A percentile compares a stretch with the other conserved stretches of the same genome.
Evolutionary conservation across 2,888 invertebrate genomes (phyloP).

Genomic region (Anticlea derivata): DNA sequence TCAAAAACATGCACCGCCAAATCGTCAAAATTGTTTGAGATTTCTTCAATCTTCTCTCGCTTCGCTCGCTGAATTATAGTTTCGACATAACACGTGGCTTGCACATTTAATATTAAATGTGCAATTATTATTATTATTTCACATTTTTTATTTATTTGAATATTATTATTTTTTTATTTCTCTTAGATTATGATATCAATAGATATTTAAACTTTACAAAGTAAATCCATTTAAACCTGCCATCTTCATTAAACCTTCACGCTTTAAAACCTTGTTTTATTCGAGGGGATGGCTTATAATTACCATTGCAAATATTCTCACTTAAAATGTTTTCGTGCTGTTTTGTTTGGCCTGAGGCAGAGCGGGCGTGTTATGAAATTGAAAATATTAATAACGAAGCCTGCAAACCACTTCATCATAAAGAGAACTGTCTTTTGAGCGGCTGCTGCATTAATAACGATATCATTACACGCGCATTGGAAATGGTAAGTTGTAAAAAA

Average conservation of each 20-base stretch:
- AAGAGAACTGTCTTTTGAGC: constrained; percentile 65
- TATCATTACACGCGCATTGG: too few relatives aligned
- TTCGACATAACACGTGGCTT: too few relatives aligned
- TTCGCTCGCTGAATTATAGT: too few relatives aligned
- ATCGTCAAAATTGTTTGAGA: too few relatives aligned
- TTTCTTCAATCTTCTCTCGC: too few relatives aligned
- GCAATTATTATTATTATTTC: too few relatives aligned
- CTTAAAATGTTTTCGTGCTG: constrained; percentile 50
- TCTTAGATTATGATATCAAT: too few relatives aligned
- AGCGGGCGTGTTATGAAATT: constrained; percentile 64
- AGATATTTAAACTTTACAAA: not conserved
- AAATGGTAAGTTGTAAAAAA: too few relatives aligned
- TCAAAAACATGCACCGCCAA: too few relatives aligned
- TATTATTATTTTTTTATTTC: too few relatives aligned
- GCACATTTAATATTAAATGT: too few relatives aligned
- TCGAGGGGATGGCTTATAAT: constrained; percentile 40
- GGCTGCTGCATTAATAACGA: constrained; percentile 55
- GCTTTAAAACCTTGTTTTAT: constrained; percentile 35
- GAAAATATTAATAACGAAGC: constrained; percentile 73
- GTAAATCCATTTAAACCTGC: constrained; percentile 13
- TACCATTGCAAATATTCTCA: constrained; percentile 51
- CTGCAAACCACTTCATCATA: constrained; percentile 65
- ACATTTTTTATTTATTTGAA: too few relatives aligned
- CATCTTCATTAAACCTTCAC: constrained; percentile 31
- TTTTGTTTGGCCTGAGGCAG: constrained; percentile 52